These are phyloP conservation scores for Scyliorhinus canicula DNA, from an alignment of 2,797 vertebrate genomes.

Conservation along the genomic window DNA sequence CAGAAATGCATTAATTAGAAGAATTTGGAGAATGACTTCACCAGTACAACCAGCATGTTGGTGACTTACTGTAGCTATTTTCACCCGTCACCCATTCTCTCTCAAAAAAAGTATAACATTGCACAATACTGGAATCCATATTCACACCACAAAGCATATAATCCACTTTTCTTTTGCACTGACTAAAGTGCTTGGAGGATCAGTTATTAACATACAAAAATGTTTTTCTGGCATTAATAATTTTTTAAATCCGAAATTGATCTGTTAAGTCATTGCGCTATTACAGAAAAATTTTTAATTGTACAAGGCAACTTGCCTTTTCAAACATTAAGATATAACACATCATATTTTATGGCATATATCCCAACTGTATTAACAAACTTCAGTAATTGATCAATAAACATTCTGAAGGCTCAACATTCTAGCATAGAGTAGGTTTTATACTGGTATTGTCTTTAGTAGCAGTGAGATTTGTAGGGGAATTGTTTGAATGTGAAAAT, in stretches of 20 bases:
- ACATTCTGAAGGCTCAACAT: not conserved
- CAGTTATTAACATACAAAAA: not conserved
- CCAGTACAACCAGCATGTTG: too few species aligned
- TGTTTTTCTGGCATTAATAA: too few species aligned
- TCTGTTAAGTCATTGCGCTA: too few species aligned
- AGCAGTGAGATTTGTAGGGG: not conserved
- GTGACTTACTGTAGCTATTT: too few species aligned
- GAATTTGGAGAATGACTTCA: too few species aligned
- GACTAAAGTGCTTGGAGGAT: not conserved
- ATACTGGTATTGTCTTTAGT: not conserved
- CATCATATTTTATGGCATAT: not conserved
- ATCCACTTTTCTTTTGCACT: not conserved
- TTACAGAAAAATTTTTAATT: too few species aligned
- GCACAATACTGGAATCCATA: not conserved
- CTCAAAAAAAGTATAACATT: not conserved
- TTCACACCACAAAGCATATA: not conserved
- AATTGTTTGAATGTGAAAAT: not conserved
- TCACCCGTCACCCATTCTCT: not conserved
- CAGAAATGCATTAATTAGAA: too few species aligned
- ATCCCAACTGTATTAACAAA: not conserved
- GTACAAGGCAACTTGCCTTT: too few species aligned
- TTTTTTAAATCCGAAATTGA: too few species aligned
- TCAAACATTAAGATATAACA: not conserved
- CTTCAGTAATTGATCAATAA: not conserved
- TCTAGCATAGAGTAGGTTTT: not conserved